These are phyloP conservation scores for Morinoia aosen DNA, from an alignment of 2,888 invertebrate genomes.

Conservation along the genomic window DNA sequence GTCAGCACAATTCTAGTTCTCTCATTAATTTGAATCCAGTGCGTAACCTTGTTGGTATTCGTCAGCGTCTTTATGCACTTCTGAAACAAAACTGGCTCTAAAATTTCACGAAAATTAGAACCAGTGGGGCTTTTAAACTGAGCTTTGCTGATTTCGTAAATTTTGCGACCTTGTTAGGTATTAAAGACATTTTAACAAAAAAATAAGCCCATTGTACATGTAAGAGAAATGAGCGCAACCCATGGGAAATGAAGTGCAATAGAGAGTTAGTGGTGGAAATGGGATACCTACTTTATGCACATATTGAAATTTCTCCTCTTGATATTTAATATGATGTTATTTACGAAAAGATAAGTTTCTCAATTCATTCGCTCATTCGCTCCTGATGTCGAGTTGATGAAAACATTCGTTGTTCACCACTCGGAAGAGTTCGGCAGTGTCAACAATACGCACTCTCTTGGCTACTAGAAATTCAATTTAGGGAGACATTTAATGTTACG, in stretches of 20 bases:
- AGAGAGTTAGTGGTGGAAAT: background rate
- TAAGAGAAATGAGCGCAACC: background rate
- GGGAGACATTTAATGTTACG: background rate
- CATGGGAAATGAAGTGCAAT: background rate
- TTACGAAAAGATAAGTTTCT: background rate
- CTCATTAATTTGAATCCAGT: background rate
- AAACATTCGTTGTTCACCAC: too few species aligned
- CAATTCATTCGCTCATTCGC: background rate
- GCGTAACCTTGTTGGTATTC: background rate
- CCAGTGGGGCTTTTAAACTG: too few species aligned
- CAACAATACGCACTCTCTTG: background rate
- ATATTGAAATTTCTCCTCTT: background rate
- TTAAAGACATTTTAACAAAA: background rate
- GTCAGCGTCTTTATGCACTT: background rate
- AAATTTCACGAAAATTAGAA: too few species aligned
- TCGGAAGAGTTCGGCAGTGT: background rate
- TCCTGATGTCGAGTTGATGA: background rate
- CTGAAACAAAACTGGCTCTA: too few species aligned
- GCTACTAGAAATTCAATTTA: background rate
- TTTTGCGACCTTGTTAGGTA: background rate
- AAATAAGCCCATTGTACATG: background rate
- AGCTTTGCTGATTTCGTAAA: background rate
- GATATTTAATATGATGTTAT: background rate
- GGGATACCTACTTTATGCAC: background rate
- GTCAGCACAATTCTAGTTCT: conserved; percentile 29